These are phyloP conservation scores for Paguma larvata DNA, from an alignment of 2,797 vertebrate species.

Conservation along the genomic window DNA sequence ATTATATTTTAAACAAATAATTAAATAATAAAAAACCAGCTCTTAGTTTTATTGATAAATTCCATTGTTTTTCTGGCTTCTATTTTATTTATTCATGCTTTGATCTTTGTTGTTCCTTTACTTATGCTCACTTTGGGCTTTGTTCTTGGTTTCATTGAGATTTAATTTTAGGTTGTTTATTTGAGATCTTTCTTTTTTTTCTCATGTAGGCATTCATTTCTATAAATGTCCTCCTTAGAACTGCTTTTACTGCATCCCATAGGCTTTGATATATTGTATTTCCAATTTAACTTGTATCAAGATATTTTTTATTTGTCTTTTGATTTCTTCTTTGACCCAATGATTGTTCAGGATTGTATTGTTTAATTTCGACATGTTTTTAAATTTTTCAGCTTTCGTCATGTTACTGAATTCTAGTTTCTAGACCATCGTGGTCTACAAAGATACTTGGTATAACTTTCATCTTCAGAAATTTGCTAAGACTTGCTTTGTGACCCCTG, in stretches of 20 bases:
- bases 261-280: not conserved
- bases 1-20: no score
- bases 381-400: not conserved
- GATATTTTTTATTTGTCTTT: not conserved
- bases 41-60: not conserved
- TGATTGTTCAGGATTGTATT: not conserved
- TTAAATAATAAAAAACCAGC: not conserved
- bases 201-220: not conserved
- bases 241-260: not conserved
- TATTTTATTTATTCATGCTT: conserved; percentile 32
- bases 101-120: not conserved
- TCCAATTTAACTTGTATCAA: not conserved
- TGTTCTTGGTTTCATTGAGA: not conserved
- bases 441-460: not conserved
- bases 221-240: not conserved
- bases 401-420: not conserved
- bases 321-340: not conserved
- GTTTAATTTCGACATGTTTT: not conserved
- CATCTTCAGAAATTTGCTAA: not conserved
- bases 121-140: not conserved
- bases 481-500: not conserved
- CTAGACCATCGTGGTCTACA: not conserved
- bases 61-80: not conserved
- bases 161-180: not conserved
- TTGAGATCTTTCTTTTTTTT: not conserved